Base-by-base conservation (phyloP, 2,797 vertebrate species). In the Rhabdophis nuchalis region DNA sequence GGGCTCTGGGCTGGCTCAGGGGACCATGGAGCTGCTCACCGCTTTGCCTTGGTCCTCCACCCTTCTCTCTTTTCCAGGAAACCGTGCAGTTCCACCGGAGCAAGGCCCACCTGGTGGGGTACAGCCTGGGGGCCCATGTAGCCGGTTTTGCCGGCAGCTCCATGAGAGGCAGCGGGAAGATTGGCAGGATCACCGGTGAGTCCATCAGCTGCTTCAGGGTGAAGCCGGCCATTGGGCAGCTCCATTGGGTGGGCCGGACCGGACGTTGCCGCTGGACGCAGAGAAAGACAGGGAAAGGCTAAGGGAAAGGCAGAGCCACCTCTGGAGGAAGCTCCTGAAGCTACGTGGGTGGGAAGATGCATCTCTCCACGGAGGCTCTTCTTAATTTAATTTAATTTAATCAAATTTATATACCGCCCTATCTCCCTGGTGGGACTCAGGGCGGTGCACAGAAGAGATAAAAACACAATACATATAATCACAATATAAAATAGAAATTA, bases 111-210 rank as follows among this genome's bases (percentile, higher is more conserved):
- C 96, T 99, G 95, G 98, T 99, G 87, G 99, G 99, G 82, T 99
- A 99, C 96, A 99, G 99, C 96, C 98, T 99, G 25, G 99, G 99
- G 0, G 99, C 99, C 91, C 99, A 99, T 72, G 98, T 99, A 93
- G 98, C 99, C 61, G 99, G 99, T 94, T 99, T 99, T 95, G 98
- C 99, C 53, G 99, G 99, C 95, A 99, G 97, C 93, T 98, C 96
- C 94, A 96, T 99, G 53, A 96, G 95, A 0, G 97, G 98, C 87
- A 95, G 96, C 0, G 96, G 96, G 72, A 99, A 98, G 96, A 98
- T 98, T 88, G 99, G 99, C 96, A 98, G 99, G 97, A 99, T 99
- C 94, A 99, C 99, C 96, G 99, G 99, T 98, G 46, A 88, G 87
- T 82, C 36, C 77, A 46, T 82, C 41, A 82, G 41, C 54, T 25